These are phyloP conservation scores for Sylvicapra grimmia DNA, from an alignment of 2,113 vertebrate genomes.

Conservation along the genomic window DNA sequence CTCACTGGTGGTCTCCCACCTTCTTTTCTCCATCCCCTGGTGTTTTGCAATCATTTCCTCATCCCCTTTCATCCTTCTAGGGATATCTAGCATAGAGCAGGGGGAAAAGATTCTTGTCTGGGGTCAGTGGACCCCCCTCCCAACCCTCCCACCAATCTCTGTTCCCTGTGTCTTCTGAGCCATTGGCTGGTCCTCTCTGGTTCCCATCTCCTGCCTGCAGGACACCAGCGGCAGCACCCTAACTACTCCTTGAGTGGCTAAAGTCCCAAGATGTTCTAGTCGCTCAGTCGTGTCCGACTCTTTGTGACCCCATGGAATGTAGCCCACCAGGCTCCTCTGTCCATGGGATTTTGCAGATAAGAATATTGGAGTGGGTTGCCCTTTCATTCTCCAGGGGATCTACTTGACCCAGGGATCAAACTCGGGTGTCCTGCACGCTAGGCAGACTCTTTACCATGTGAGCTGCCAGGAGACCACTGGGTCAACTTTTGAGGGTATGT, in stretches of 20 bases:
- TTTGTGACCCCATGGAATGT: neutral
- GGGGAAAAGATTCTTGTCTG: neutral
- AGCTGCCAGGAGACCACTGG: neutral
- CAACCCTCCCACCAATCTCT: neutral
- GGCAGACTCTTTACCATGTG: neutral
- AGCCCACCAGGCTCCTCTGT: neutral
- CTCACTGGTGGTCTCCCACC: neutral
- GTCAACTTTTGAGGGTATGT: neutral
- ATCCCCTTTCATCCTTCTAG: neutral
- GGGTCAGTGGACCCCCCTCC: neutral
- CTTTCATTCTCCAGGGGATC: neutral
- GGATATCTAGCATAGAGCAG: rapidly evolving
- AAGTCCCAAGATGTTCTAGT: neutral
- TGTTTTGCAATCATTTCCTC: neutral
- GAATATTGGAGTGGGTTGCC: neutral
- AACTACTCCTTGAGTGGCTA: neutral
- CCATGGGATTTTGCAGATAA: neutral
- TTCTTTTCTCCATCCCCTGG: neutral
- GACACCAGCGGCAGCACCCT: neutral
- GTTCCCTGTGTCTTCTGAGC: neutral
- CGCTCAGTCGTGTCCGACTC: rapidly evolving
- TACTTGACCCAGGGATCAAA: neutral
- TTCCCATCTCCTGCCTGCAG: neutral
- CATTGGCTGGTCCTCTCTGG: neutral
- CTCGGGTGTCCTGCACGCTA: neutral